Conservation (phyloP, 2,113 vertebrate genomes). For the Perccottus glenii region DNA sequence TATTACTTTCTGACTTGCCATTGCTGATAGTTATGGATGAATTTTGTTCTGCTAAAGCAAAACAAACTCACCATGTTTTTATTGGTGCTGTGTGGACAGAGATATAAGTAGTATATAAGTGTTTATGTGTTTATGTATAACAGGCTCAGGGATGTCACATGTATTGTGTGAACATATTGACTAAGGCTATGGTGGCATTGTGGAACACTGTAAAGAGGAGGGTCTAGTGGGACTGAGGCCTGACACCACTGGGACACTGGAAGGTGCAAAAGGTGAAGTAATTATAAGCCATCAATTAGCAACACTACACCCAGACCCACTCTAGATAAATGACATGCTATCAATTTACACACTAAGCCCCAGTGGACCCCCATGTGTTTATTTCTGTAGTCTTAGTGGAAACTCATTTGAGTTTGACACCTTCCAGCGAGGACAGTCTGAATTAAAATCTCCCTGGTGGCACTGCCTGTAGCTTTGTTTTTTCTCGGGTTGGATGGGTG, state of each 20-base stretch:
- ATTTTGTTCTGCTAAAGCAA: no score
- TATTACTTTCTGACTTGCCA: no score
- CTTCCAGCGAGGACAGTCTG: background rate
- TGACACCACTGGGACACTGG: conserved; percentile 14
- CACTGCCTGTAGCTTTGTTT: background rate
- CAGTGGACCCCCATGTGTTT: conserved; percentile 1
- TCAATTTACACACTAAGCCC: conserved; percentile 37
- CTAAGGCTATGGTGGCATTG: background rate
- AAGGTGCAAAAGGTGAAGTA: conserved; percentile 53
- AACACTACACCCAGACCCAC: conserved; percentile 7
- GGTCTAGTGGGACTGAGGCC: conserved; percentile 14
- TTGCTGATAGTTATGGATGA: no score
- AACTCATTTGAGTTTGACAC: background rate
- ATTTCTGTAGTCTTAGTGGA: background rate
- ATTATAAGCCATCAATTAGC: conserved; percentile 38
- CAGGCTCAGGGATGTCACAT: no score
- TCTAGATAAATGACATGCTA: conserved; percentile 31
- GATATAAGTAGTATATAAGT: no score
- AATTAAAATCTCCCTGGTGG: conserved; percentile 7
- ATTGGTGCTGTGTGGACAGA: no score
- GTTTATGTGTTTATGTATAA: no score
- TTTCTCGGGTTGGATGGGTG: background rate
- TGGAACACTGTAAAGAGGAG: background rate
- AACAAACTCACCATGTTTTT: no score
- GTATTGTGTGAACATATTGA: no score